Evolutionary conservation across 2,888 invertebrate species (phyloP), one percentile per base, ranked within the genome.

Genomic region (Mesorhabditis belari): DNA sequence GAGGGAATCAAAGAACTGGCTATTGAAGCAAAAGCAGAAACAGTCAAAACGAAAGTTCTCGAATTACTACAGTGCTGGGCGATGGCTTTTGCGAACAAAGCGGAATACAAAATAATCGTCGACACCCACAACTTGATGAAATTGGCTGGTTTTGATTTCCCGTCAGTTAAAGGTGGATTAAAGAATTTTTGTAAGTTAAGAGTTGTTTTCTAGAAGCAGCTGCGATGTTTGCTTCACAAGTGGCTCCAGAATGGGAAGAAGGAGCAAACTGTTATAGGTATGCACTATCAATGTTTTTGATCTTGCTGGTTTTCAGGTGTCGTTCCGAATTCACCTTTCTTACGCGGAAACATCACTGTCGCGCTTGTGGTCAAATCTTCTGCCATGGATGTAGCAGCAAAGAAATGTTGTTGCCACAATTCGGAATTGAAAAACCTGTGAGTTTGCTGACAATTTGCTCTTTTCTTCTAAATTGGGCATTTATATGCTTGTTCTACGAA

Each of bases 61-160:
- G 95, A 96, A 82, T 85, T 99, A 64, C 89, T 98, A 70, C 96
- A 96, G 85, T 90, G 91, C 3, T 98, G 98, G 98, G 91, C 92
- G 0, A 90, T 90, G 84, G 98, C 95, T n/a, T 98, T 98, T 82
- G 87, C 94, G 58, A 90, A 91, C 75, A 89, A 88, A 70, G 88
- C 91, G 2, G 78, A 79, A 28, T 80, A 77, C 66, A 75, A 77
- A 57, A 77, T 79, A 60, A 83, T 86, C 6, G 82, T 92, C 88
- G 96, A 98, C 82, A 90, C 91, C 2, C 89, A 93, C 84, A 90
- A 90, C 79, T 88, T 92, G 73, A 87, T 98, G 86, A 96, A 94
- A 84, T 87, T 91, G 52, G 94, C 95, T 85, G 94, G 85, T 81
- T 69, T 69, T 55, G 71, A 71, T 51, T 71, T 71, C 35, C 71